Percentiles rank a stretch among this genome's conserved stretches.
phyloP scores from a whole-genome alignment of 2,113 vertebrate species.

The Zapus hudsonius region DNA sequence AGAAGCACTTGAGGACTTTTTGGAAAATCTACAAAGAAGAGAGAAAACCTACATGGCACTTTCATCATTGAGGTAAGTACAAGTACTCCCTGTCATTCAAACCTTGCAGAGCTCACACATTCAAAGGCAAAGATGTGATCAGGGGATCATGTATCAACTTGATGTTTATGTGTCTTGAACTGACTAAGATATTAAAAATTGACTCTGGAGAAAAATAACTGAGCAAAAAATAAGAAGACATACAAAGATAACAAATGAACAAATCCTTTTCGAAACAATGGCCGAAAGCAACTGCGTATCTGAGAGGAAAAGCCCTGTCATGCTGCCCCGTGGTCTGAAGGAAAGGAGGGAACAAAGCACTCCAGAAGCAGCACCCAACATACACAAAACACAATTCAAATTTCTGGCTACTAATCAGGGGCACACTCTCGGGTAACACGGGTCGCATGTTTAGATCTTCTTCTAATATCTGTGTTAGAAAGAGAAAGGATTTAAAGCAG shows the following conservation, averaged over 20 bases:
- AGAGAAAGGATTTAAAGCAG: slow-evolving; percentile 8
- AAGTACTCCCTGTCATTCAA: slow-evolving; percentile 14
- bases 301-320: not conserved
- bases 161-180: not conserved
- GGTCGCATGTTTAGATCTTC: slow-evolving; percentile 4
- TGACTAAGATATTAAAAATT: slow-evolving; percentile 13
- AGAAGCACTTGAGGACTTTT: not conserved
- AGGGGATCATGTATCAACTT: not conserved
- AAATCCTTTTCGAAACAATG: slow-evolving; percentile 28
- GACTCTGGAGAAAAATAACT: not conserved
- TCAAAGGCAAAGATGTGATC: not conserved
- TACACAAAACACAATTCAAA: slow-evolving; percentile 27
- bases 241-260: not conserved
- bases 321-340: not conserved
- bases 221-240: not conserved
- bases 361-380: not conserved
- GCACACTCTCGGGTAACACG: not conserved
- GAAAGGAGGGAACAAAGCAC: not conserved
- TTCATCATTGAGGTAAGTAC: slow-evolving; percentile 1
- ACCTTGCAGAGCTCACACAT: not conserved
- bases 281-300: not conserved
- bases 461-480: not conserved
- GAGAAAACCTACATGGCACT: not conserved
- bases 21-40: slow-evolving; percentile 11
- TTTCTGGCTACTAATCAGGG: slow-evolving; percentile 8